Conservation (phyloP, 1,140 invertebrate genomes). For the Nomia melanderi region DNA sequence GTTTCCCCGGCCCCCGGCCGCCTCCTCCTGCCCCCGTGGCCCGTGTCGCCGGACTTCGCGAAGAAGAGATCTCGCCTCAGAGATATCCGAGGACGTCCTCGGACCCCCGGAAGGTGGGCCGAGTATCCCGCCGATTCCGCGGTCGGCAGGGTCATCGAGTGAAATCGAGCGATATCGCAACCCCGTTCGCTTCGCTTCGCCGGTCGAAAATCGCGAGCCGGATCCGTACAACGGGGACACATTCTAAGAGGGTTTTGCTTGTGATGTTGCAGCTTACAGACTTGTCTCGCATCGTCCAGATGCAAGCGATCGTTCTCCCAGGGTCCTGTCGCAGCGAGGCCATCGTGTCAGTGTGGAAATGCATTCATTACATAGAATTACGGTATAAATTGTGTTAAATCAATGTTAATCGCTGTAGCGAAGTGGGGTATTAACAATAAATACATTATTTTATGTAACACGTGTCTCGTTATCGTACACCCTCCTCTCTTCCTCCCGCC, state of each 20-base stretch:
- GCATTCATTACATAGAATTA: constrained; percentile 69
- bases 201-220: background rate
- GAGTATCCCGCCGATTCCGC: constrained; percentile 31
- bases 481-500: background rate
- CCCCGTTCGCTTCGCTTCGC: no score
- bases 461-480: constrained; percentile 32
- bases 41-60: constrained; percentile 34
- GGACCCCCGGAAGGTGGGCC: constrained; percentile 43
- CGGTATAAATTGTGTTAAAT: constrained; percentile 70
- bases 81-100: constrained; percentile 60
- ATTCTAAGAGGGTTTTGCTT: constrained; percentile 50
- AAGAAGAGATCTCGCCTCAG: constrained; percentile 66
- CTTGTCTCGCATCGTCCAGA: constrained; percentile 63
- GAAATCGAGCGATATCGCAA: no score
- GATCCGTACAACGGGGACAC: background rate
- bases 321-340: constrained; percentile 62
- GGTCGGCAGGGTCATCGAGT: no score
- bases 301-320: constrained; percentile 64
- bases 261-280: constrained; percentile 70
- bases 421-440: constrained; percentile 76
- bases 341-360: constrained; percentile 67
- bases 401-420: constrained; percentile 77
- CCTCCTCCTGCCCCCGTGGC: constrained; percentile 27
- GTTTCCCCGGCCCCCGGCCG: constrained; percentile 57
- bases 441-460: constrained; percentile 77